Evolutionary conservation across 1,140 invertebrate species (phyloP).

Genomic region (Samia ricini): DNA sequence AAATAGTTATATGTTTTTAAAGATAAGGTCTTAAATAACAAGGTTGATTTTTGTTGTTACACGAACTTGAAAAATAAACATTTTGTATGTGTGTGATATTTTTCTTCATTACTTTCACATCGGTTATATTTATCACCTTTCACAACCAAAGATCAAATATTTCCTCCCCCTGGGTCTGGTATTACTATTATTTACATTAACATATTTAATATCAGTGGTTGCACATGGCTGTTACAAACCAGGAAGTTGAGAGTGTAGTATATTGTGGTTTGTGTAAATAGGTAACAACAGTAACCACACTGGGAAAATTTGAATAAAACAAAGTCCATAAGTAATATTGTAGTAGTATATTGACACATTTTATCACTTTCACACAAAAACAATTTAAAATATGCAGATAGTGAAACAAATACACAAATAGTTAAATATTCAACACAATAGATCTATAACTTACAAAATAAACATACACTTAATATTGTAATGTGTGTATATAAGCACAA

Average conservation of each 20-base stretch:
- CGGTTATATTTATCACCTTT: conserved; percentile 16
- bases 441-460: conserved; percentile 62
- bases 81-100: conserved; percentile 76
- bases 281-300: neutral
- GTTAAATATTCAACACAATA: conserved; percentile 71
- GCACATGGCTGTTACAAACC: neutral
- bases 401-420: conserved; percentile 69
- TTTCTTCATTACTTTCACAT: conserved; percentile 44
- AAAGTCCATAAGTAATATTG: conserved; percentile 63
- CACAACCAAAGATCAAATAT: conserved; percentile 6
- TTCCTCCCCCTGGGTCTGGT: conserved; percentile 33
- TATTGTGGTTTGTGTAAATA: conserved; percentile 3
- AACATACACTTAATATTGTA: conserved; percentile 47
- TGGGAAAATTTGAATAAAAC: conserved; percentile 39
- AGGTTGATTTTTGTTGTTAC: conserved; percentile 78
- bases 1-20: conserved; percentile 77
- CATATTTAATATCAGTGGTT: too few relatives aligned
- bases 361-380: conserved; percentile 71
- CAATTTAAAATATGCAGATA: conserved; percentile 70
- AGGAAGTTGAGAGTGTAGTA: neutral
- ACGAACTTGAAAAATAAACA: conserved; percentile 77
- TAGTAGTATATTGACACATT: conserved; percentile 75
- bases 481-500: conserved; percentile 45
- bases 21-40: conserved; percentile 72
- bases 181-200: neutral